Conservation (phyloP, 1,140 invertebrate species). For the Anastrepha ludens region DNA sequence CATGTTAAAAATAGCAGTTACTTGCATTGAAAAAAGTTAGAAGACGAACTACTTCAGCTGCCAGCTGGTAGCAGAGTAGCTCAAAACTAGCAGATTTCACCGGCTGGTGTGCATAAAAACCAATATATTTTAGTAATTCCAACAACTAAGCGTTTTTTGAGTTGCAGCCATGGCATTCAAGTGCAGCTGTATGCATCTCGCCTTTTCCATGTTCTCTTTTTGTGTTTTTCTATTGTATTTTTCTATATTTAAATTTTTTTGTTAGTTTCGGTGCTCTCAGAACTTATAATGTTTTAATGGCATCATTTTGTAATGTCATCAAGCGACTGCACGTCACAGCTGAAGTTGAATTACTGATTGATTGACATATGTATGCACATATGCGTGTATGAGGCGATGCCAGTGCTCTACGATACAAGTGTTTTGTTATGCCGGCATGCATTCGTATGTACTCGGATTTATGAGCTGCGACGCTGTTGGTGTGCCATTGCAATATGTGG, state of each 20-base stretch:
- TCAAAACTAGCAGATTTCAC: too few relatives aligned
- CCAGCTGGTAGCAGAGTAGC: too few relatives aligned
- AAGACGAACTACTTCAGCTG: too few relatives aligned
- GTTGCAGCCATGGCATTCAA: neutral
- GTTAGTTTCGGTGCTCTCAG: neutral
- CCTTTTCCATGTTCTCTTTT: conserved; percentile 15
- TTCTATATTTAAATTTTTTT: neutral
- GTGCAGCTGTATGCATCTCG: conserved; percentile 3
- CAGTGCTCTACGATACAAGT: too few relatives aligned
- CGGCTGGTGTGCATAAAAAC: neutral
- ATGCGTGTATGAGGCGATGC: too few relatives aligned
- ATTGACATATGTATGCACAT: neutral
- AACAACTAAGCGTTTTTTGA: neutral
- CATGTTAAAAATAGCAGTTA: too few relatives aligned
- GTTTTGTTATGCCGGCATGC: too few relatives aligned
- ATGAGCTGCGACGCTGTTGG: too few relatives aligned
- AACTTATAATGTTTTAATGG: conserved; percentile 12
- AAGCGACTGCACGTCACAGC: neutral
- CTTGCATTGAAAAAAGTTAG: too few relatives aligned
- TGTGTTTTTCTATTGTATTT: neutral
- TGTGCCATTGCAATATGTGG: too few relatives aligned
- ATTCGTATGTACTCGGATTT: too few relatives aligned
- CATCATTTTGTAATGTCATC: conserved; percentile 29
- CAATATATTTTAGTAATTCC: neutral
- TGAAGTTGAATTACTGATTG: conserved; percentile 23